Conservation (phyloP, 2,113 vertebrate species). For the Conger conger region DNA sequence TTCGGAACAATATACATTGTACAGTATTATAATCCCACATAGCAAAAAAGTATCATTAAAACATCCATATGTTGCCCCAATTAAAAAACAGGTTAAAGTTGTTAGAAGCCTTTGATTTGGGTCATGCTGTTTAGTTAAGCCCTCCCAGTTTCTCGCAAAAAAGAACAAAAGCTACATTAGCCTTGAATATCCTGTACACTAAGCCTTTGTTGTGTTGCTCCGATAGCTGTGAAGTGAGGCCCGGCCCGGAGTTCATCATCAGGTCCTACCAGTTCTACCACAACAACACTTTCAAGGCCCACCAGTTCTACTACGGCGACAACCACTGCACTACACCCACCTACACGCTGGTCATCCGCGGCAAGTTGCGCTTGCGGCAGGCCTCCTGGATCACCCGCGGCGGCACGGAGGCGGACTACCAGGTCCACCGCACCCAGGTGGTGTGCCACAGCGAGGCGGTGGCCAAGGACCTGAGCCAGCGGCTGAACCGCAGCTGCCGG, state of each 20-base stretch:
- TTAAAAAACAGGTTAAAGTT: not conserved
- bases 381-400: slow-evolving; percentile 85
- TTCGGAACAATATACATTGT: too few relatives aligned
- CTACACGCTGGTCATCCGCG: slow-evolving; percentile 75
- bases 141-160: not conserved
- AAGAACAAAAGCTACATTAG: not conserved
- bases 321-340: slow-evolving; percentile 78
- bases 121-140: not conserved
- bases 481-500: slow-evolving; percentile 74
- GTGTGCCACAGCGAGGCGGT: slow-evolving; percentile 67
- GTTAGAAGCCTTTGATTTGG: not conserved
- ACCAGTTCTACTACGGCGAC: slow-evolving; percentile 81
- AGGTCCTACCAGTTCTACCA: slow-evolving; percentile 82
- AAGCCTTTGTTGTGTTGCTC: not conserved
- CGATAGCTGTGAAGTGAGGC: slow-evolving; percentile 81
- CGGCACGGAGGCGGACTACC: slow-evolving; percentile 80
- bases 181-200: not conserved
- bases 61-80: not conserved
- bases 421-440: slow-evolving; percentile 72
- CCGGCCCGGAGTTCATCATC: slow-evolving; percentile 83
- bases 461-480: slow-evolving; percentile 63
- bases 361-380: slow-evolving; percentile 79
- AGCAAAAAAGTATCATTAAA: not conserved
- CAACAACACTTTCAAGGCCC: slow-evolving; percentile 80
- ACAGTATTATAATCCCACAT: too few relatives aligned